Base-by-base conservation (phyloP, 2,113 vertebrate species). In the Equus przewalskii region DNA sequence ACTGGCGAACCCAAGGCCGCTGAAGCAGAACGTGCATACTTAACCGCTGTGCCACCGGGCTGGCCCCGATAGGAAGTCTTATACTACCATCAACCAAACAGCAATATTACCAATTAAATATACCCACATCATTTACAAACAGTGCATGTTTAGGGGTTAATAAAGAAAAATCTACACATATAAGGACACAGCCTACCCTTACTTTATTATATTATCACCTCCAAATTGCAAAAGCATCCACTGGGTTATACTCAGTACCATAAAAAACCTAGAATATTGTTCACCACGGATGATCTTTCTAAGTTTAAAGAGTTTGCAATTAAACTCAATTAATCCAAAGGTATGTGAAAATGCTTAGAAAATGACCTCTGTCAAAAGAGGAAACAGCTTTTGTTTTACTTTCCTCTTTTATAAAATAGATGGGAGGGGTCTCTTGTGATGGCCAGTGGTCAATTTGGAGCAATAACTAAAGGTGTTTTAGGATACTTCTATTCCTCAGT, bases 331-430 rank as follows among this genome's bases (percentile, higher is more conserved):
- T 83, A 93, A 18, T 67, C 33, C 30, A 88, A 75, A 88, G 36
- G 33, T 36, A 94, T 2, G 3, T 70, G n/a, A 76, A 89, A 96
- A 62, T 54, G 82, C 0, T n/a, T 41, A 92, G 49, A 94, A 84
- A 95, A 88, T 64, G 3, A 67, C 19, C 64, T 87, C 54, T 85
- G 46, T 70, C 51, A 84, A 94, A 96, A 62, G 28, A 46, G 7
- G 41, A 30, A 96, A 90, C 46, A 84, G 46, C 11, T 96, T 73
- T 93, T 64, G 33, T 44, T 86, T 89, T 54, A 60, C 28, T 95
- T 94, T 56, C 21, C 18, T 78, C n/a, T 80, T 79, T 80, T 30
- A 90, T n/a, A 54, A 88, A 89, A 49, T 41, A 90, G 73, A 60
- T 22, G 19, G 21, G 1, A 3, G 76, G 1, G 26, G 13, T 96